A percentile compares a stretch with the other conserved stretches of the same genome.
Evolutionary conservation across 1,140 invertebrate species (phyloP).

Genomic region (Rhagoletis pomonella): DNA sequence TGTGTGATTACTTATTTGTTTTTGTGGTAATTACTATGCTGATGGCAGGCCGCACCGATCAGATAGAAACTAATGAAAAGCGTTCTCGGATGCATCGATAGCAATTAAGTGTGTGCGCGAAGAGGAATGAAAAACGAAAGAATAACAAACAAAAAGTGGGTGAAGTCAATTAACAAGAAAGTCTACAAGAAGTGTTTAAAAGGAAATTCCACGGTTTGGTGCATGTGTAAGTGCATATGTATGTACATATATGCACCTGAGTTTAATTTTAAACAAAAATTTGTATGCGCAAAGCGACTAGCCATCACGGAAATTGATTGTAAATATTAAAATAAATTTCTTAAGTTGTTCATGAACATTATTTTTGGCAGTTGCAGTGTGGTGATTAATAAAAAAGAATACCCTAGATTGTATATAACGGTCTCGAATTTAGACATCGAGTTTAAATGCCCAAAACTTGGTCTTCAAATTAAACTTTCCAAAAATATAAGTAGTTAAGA

Average conservation of each 20-base stretch:
- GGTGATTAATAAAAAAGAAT: no score
- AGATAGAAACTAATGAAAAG: constrained; percentile 3
- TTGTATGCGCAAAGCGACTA: not conserved
- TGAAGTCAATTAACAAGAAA: constrained; percentile 9
- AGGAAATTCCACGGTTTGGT: not conserved
- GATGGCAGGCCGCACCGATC: not conserved
- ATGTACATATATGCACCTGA: no score
- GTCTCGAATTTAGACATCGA: no score
- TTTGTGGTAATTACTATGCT: constrained; percentile 37
- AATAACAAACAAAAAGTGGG: not conserved
- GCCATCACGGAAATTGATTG: not conserved
- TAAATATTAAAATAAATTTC: not conserved
- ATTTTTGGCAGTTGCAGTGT: constrained; percentile 40
- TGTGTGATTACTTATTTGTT: not conserved
- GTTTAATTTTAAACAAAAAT: no score
- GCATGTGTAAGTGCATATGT: no score
- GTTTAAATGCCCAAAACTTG: no score
- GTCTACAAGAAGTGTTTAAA: not conserved
- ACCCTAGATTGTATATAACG: no score
- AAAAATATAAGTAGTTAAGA: no score
- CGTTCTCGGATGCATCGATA: constrained; percentile 13
- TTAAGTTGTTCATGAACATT: constrained; percentile 9
- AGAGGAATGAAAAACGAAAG: constrained; percentile 9
- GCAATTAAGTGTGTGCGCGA: constrained; percentile 14
- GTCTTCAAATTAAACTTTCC: no score